These are phyloP conservation scores for Mesocentrotus franciscanus DNA, from an alignment of 53 echinoderm and acorn worm genomes.

Conservation along the genomic window DNA sequence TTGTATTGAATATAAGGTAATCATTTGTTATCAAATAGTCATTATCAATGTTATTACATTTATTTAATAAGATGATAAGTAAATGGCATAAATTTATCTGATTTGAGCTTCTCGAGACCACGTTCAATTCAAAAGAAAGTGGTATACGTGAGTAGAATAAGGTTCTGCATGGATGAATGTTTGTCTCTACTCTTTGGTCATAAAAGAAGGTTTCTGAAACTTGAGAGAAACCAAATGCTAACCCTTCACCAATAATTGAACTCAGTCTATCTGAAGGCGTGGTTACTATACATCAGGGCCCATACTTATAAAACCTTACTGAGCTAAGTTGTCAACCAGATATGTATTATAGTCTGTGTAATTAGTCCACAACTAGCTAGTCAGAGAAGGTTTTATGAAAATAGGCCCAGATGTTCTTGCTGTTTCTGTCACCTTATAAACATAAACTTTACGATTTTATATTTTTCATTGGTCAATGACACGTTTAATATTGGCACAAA, in stretches of 20 bases:
- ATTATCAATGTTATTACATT: background rate
- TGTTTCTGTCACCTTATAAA: background rate
- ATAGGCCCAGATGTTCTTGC: too few relatives aligned
- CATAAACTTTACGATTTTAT: too few relatives aligned
- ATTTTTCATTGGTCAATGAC: background rate
- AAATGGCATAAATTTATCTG: background rate
- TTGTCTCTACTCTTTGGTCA: constrained; percentile 15
- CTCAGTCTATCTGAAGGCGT: background rate
- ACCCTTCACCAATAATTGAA: background rate
- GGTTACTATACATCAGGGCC: background rate
- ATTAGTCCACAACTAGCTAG: too few relatives aligned
- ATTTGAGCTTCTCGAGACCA: background rate
- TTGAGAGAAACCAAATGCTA: constrained; percentile 45
- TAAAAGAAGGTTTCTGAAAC: constrained; percentile 19
- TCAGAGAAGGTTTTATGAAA: too few relatives aligned
- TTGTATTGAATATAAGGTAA: too few relatives aligned
- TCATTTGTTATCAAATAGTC: background rate
- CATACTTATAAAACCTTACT: too few relatives aligned
- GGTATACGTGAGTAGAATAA: constrained; percentile 14
- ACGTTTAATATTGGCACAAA: too few relatives aligned
- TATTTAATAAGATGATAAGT: background rate
- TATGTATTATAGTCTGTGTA: too few relatives aligned
- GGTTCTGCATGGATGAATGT: background rate
- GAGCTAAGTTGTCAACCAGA: too few relatives aligned
- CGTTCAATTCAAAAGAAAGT: background rate